Evolutionary conservation across 2,888 invertebrate species (phyloP).

Genomic region (Germaria angustata): DNA sequence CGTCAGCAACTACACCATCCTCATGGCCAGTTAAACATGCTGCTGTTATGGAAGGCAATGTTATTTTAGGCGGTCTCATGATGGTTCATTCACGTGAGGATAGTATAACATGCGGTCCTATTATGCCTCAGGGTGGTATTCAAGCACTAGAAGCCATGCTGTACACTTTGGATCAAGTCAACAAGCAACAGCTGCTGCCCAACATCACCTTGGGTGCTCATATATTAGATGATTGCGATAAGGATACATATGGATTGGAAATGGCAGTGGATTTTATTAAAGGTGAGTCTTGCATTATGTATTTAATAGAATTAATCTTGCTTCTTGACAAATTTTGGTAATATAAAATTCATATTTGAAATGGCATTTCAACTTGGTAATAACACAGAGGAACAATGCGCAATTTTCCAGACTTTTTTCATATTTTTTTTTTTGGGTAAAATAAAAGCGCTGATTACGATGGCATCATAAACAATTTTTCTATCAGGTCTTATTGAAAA

Average conservation of each 20-base stretch:
- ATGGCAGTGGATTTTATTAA: conserved; percentile 98
- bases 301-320: background rate
- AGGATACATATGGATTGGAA: conserved; percentile 96
- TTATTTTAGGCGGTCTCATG: conserved; percentile 94
- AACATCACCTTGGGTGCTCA: conserved; percentile 92
- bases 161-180: conserved; percentile 91
- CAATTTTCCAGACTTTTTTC: no score
- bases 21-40: conserved; percentile 92
- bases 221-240: conserved; percentile 96
- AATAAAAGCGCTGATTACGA: no score
- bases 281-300: conserved; percentile 84
- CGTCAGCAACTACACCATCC: conserved; percentile 54
- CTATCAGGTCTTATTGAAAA: no score
- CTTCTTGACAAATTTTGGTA: no score
- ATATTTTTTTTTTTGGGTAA: no score
- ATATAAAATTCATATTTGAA: no score
- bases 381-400: no score
- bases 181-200: conserved; percentile 85
- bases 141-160: conserved; percentile 96
- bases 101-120: conserved; percentile 91
- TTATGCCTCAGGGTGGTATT: conserved; percentile 95
- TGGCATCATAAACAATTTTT: no score
- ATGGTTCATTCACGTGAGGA: conserved; percentile 97
- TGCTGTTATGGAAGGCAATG: conserved; percentile 92
- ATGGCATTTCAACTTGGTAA: no score